Evolutionary conservation across 2,888 invertebrate species (phyloP).

Genomic region (Drosophila leonis): DNA sequence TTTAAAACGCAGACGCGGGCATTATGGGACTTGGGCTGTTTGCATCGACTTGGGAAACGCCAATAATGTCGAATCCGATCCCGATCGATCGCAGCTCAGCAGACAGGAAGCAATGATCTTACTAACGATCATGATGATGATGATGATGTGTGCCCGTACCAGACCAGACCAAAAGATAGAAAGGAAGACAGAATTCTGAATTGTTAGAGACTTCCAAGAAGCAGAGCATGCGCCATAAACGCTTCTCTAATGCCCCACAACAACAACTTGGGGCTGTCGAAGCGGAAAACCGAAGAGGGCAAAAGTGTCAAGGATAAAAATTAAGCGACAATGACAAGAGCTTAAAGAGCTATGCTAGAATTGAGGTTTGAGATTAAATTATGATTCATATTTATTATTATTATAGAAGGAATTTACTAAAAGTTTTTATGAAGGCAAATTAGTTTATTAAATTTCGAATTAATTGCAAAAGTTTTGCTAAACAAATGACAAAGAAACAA

Average conservation of each 20-base stretch:
- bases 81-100: slow-evolving; percentile 44
- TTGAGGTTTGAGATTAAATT: background rate
- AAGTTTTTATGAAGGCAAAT: too few relatives aligned
- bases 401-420: too few relatives aligned
- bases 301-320: slow-evolving; percentile 21
- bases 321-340: slow-evolving; percentile 35
- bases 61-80: slow-evolving; percentile 37
- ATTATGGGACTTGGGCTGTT: slow-evolving; percentile 43
- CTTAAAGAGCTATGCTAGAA: background rate
- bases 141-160: slow-evolving; percentile 24
- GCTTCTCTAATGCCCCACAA: slow-evolving; percentile 45
- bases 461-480: too few relatives aligned
- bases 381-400: background rate
- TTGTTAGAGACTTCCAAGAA: slow-evolving; percentile 53
- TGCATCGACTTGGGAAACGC: slow-evolving; percentile 13
- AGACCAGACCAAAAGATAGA: slow-evolving; percentile 15
- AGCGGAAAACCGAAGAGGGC: slow-evolving; percentile 23
- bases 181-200: slow-evolving; percentile 8
- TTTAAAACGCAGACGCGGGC: slow-evolving; percentile 69
- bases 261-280: slow-evolving; percentile 9
- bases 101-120: slow-evolving; percentile 63
- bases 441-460: too few relatives aligned
- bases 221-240: slow-evolving; percentile 43
- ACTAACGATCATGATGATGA: slow-evolving; percentile 39
- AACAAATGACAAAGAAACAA: background rate